These are phyloP conservation scores for Barbus barbus DNA, from an alignment of 2,113 vertebrate species.

Conservation along the genomic window DNA sequence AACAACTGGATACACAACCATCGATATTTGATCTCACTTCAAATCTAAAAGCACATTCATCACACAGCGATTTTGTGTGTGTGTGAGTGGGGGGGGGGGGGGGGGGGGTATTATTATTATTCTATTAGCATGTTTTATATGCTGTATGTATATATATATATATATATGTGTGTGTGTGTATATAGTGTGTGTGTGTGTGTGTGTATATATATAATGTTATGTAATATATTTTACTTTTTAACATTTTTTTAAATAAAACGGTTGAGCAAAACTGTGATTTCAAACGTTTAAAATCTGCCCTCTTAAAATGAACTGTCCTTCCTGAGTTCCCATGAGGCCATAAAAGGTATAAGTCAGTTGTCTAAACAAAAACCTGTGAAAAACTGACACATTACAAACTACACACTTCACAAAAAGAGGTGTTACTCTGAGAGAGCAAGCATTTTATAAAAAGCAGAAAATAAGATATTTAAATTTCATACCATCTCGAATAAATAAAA, in stretches of 20 bases:
- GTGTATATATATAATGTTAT: too few relatives aligned
- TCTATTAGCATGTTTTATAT: too few relatives aligned
- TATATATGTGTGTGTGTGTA: too few relatives aligned
- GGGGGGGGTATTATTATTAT: too few relatives aligned
- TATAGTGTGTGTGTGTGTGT: too few relatives aligned
- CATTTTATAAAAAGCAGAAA: neutral
- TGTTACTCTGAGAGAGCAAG: constrained; percentile 4
- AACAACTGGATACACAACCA: neutral
- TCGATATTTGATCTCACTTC: neutral
- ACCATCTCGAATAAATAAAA: neutral
- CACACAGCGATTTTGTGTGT: neutral
- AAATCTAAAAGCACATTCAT: neutral
- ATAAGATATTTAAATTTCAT: neutral
- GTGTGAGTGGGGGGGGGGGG: too few relatives aligned
- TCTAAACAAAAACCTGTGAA: constrained; percentile 43
- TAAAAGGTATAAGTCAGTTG: constrained; percentile 11
- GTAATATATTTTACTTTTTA: neutral
- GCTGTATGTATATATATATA: too few relatives aligned
- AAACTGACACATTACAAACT: constrained; percentile 18
- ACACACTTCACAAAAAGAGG: neutral
- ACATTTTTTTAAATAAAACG: neutral
- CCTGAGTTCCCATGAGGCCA: constrained; percentile 24
- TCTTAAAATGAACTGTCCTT: neutral
- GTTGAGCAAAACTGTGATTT: neutral
- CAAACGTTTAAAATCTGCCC: neutral